These are phyloP conservation scores for Neuroterus valhalla DNA, from an alignment of 1,140 invertebrate species.

Conservation along the genomic window DNA sequence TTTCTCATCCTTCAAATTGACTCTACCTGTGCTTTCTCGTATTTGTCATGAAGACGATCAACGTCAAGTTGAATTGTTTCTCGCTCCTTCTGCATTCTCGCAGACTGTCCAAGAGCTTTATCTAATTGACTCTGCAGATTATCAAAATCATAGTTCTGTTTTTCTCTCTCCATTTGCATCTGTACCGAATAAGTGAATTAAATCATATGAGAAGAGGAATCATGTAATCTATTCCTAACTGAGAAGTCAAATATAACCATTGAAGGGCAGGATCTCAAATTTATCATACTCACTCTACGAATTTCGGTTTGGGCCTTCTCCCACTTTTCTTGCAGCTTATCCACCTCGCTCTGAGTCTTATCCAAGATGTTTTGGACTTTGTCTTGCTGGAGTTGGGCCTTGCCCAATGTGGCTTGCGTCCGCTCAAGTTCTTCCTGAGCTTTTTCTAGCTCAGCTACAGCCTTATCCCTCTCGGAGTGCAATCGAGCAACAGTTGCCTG, in stretches of 20 bases:
- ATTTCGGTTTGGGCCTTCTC: slow-evolving; percentile 88
- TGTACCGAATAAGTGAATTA: slow-evolving; percentile 59
- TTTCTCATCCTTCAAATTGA: not conserved
- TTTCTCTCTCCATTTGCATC: slow-evolving; percentile 93
- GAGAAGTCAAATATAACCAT: not conserved
- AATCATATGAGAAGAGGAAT: slow-evolving; percentile 13
- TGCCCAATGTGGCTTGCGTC: slow-evolving; percentile 90
- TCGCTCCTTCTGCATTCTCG: slow-evolving; percentile 91
- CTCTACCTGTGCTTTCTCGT: slow-evolving; percentile 89
- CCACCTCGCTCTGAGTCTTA: slow-evolving; percentile 92
- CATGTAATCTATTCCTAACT: not conserved
- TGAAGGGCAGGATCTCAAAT: slow-evolving; percentile 12
- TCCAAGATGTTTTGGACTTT: slow-evolving; percentile 91
- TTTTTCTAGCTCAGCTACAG: slow-evolving; percentile 89
- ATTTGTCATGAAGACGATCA: slow-evolving; percentile 90
- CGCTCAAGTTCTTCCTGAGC: slow-evolving; percentile 92
- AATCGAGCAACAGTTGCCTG: slow-evolving; percentile 85
- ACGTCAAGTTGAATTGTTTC: slow-evolving; percentile 89
- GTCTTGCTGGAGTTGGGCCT: slow-evolving; percentile 92
- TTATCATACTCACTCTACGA: slow-evolving; percentile 80
- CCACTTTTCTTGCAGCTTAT: slow-evolving; percentile 89
- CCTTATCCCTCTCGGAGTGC: slow-evolving; percentile 91
- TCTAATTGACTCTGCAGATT: slow-evolving; percentile 92
- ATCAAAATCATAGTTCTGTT: slow-evolving; percentile 91
- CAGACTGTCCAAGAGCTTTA: slow-evolving; percentile 89